Conservation (phyloP, 2,797 vertebrate species). For the Helostoma temminkii region DNA sequence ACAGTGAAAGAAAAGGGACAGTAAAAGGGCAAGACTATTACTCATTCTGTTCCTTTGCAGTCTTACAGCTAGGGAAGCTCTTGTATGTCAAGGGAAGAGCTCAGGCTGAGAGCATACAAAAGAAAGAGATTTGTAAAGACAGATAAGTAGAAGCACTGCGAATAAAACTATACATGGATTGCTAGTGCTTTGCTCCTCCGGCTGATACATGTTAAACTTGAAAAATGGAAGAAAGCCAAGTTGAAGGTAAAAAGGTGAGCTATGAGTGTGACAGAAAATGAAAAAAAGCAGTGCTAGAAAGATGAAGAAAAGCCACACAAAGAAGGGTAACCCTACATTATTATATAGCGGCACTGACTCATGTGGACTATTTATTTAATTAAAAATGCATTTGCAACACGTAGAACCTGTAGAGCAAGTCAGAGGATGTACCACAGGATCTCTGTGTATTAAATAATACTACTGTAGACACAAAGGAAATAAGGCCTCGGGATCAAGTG, state of each 20-base stretch:
- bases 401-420: conserved; percentile 55
- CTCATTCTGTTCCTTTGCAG: conserved; percentile 26
- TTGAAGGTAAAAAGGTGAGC: not conserved
- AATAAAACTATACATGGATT: conserved; percentile 22
- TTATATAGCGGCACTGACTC: conserved; percentile 31
- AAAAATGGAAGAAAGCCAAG: conserved; percentile 28
- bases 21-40: not conserved
- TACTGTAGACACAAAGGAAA: not conserved
- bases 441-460: not conserved
- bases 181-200: conserved; percentile 23
- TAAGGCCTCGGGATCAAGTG: not conserved
- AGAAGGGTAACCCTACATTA: conserved; percentile 16
- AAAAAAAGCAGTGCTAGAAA: not conserved
- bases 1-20: not conserved
- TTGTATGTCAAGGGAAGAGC: conserved; percentile 22
- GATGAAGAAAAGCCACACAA: not conserved
- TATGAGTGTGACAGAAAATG: conserved; percentile 9
- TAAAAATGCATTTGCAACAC: conserved; percentile 27
- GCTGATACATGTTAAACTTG: conserved; percentile 26
- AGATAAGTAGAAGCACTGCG: conserved; percentile 27
- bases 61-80: not conserved
- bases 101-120: conserved; percentile 17
- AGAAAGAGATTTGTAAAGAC: conserved; percentile 39
- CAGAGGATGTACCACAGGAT: too few relatives aligned
- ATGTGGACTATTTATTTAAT: conserved; percentile 13